Evolutionary conservation across 2,113 vertebrate species (phyloP).

Genomic region (Pycnonotus jocosus): DNA sequence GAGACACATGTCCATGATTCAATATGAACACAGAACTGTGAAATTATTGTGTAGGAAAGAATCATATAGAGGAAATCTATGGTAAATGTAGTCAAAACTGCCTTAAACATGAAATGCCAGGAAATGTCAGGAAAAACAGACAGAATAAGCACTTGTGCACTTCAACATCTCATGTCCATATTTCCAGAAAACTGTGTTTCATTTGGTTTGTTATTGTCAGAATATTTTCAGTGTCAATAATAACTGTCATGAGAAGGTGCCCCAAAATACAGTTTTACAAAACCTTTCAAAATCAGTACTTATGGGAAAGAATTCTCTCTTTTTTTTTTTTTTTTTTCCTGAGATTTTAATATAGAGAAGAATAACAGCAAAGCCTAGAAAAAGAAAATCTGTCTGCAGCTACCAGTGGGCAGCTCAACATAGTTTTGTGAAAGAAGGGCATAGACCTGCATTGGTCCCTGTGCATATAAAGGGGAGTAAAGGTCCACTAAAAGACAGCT

Average conservation of each 20-base stretch:
- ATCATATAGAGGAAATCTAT: not conserved
- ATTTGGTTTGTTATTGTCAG: not conserved
- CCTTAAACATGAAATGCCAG: not conserved
- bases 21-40: not conserved
- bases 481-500: not conserved
- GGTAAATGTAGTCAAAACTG: not conserved
- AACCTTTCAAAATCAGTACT: not conserved
- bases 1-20: not conserved
- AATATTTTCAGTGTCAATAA: not conserved
- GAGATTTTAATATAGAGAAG: not conserved
- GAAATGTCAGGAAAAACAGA: not conserved
- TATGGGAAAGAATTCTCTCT: not conserved
- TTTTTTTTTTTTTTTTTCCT: not conserved
- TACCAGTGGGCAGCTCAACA: not conserved
- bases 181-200: not conserved
- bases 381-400: not conserved
- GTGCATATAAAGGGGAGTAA: not conserved
- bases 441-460: not conserved
- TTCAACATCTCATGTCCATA: not conserved
- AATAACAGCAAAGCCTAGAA: not conserved
- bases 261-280: not conserved
- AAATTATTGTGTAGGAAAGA: not conserved
- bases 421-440: not conserved
- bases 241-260: not conserved
- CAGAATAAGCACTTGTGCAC: not conserved